Percentiles rank a stretch among this genome's conserved stretches.
phyloP scores from a whole-genome alignment of 1,140 invertebrate genomes.

The Adelges cooleyi region DNA sequence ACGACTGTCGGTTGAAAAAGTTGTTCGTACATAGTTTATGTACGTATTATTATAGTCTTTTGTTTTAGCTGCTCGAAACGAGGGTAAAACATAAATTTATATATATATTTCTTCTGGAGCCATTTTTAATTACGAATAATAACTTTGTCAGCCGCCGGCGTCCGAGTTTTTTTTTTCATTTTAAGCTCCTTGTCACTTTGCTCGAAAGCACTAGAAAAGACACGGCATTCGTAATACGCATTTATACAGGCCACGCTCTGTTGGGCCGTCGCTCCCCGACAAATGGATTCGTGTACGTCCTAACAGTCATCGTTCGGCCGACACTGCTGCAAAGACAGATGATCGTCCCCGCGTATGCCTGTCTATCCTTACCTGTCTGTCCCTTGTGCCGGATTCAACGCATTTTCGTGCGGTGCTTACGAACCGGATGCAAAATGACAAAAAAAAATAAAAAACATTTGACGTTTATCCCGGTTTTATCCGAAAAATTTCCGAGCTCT shows the following conservation, averaged over 20 bases:
- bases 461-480: constrained; percentile 23
- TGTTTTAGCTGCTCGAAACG: not conserved
- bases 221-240: not conserved
- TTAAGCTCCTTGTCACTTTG: constrained; percentile 13
- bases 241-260: too few relatives aligned
- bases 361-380: too few relatives aligned
- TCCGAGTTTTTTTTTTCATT: not conserved
- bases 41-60: not conserved
- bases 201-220: constrained; percentile 5
- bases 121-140: constrained; percentile 24
- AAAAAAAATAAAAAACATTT: constrained; percentile 19
- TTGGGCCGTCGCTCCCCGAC: too few relatives aligned
- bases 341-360: constrained; percentile 3
- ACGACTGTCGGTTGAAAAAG: not conserved
- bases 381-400: too few relatives aligned
- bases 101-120: not conserved
- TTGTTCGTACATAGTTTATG: not conserved
- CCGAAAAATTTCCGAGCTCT: not conserved
- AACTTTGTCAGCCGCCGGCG: not conserved
- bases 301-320: constrained; percentile 20
- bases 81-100: too few relatives aligned
- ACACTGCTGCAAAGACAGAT: constrained; percentile 17
- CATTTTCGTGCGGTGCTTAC: too few relatives aligned
- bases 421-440: not conserved
- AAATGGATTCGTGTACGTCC: constrained; percentile 29